Percentiles rank a stretch among this genome's conserved stretches.
Conservation (phyloP, 2,113 vertebrate genomes). For the Protobothrops flavoviridis region DNA sequence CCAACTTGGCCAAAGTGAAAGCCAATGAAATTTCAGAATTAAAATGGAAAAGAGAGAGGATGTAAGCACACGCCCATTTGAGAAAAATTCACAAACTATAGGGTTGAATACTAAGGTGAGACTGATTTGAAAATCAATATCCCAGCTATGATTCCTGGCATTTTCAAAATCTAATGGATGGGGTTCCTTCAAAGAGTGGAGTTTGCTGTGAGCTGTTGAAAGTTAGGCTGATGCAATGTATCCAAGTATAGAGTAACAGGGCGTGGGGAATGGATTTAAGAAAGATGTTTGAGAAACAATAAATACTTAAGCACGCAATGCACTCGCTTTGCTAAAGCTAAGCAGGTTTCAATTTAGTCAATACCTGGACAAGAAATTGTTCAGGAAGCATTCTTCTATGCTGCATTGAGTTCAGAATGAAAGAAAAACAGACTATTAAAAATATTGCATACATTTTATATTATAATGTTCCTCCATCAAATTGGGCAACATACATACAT, state of each 20-base stretch:
- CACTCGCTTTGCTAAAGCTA: not conserved
- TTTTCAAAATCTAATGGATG: not conserved
- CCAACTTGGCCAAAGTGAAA: not conserved
- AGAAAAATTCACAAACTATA: not conserved
- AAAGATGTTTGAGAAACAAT: not conserved
- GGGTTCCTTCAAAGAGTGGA: not conserved
- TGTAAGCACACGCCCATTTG: not conserved
- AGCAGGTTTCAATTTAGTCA: not conserved
- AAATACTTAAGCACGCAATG: not conserved
- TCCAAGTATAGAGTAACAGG: not conserved
- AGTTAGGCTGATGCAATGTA: not conserved
- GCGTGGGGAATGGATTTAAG: not conserved
- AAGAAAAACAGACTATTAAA: not conserved
- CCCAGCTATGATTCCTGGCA: not conserved
- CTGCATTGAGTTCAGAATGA: not conserved
- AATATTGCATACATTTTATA: not conserved
- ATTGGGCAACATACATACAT: not conserved
- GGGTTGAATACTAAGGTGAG: not conserved
- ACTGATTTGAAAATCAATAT: not conserved
- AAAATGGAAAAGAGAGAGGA: not conserved
- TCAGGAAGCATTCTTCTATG: not conserved
- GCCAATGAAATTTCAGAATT: not conserved
- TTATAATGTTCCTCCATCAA: not conserved
- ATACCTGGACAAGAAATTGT: not conserved
- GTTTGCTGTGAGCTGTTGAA: not conserved